Percentiles rank a stretch among this genome's conserved stretches.
Conservation (phyloP, 2,888 invertebrate genomes). For the Serripes groenlandicus region DNA sequence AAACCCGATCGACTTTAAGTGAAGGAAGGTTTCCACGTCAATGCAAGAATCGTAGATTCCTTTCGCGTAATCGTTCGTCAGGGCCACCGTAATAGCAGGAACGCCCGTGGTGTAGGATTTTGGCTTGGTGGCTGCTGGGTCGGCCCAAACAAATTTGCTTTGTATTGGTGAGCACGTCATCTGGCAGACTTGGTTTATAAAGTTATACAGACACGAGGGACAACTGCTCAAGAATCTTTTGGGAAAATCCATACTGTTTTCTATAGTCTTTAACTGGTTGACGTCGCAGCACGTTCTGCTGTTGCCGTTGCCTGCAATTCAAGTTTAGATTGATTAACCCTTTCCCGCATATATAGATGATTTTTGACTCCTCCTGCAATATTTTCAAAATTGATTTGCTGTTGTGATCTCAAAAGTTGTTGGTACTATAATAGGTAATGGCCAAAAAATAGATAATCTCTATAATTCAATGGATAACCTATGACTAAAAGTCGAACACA, state of each 20-base stretch:
- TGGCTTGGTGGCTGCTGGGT: conserved; percentile 67
- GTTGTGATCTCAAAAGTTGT: too few relatives aligned
- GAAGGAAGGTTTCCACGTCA: conserved; percentile 93
- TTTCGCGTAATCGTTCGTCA: conserved; percentile 91
- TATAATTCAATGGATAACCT: too few relatives aligned
- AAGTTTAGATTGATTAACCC: too few relatives aligned
- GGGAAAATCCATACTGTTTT: conserved; percentile 88
- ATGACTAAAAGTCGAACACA: too few relatives aligned
- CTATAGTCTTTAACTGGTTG: conserved; percentile 81
- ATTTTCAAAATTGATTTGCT: too few relatives aligned
- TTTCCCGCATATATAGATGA: not conserved
- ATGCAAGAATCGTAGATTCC: conserved; percentile 94
- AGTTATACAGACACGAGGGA: conserved; percentile 95
- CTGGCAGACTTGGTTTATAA: conserved; percentile 93
- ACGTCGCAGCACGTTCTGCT: conserved; percentile 82
- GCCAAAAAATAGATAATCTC: too few relatives aligned
- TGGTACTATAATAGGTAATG: too few relatives aligned
- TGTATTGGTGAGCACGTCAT: conserved; percentile 94
- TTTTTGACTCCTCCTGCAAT: too few relatives aligned
- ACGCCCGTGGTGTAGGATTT: conserved; percentile 32
- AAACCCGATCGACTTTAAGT: conserved; percentile 90
- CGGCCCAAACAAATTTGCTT: conserved; percentile 91
- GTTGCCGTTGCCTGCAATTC: conserved; percentile 51
- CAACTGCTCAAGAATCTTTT: conserved; percentile 92
- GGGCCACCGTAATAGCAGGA: conserved; percentile 90